Percentiles rank a stretch among this genome's conserved stretches.
phyloP scores from a whole-genome alignment of 2,113 vertebrate genomes.

The Tapirus terrestris region DNA sequence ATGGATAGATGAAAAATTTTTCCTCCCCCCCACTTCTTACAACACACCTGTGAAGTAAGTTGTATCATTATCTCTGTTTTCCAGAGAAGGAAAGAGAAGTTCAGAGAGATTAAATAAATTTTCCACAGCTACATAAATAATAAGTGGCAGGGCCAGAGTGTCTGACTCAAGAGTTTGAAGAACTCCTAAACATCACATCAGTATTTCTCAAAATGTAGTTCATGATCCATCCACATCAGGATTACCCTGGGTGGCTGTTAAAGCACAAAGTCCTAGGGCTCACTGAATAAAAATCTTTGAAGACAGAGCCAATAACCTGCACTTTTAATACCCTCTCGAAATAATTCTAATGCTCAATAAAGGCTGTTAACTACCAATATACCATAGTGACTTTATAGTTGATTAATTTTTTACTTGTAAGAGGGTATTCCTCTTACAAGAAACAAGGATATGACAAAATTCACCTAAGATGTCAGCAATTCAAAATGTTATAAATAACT shows the following conservation, averaged over 20 bases:
- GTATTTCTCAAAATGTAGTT: constrained; percentile 13
- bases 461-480: not conserved
- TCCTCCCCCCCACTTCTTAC: not conserved
- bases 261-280: not conserved
- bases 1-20: not conserved
- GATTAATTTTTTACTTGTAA: not conserved
- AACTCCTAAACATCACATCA: not conserved
- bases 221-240: not conserved
- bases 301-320: not conserved
- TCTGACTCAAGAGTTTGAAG: not conserved
- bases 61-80: not conserved
- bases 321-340: constrained; percentile 33
- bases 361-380: not conserved
- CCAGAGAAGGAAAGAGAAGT: not conserved
- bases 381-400: not conserved
- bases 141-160: not conserved
- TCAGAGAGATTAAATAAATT: not conserved
- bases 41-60: not conserved
- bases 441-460: not conserved
- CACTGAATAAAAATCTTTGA: not conserved
- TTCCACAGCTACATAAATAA: not conserved
- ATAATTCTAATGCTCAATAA: constrained; percentile 12
- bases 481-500: not conserved
- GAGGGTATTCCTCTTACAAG: not conserved
- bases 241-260: not conserved